A percentile compares a stretch with the other conserved stretches of the same genome.
phyloP scores from a whole-genome alignment of 2,888 invertebrate genomes.

The Noctua janthina region DNA sequence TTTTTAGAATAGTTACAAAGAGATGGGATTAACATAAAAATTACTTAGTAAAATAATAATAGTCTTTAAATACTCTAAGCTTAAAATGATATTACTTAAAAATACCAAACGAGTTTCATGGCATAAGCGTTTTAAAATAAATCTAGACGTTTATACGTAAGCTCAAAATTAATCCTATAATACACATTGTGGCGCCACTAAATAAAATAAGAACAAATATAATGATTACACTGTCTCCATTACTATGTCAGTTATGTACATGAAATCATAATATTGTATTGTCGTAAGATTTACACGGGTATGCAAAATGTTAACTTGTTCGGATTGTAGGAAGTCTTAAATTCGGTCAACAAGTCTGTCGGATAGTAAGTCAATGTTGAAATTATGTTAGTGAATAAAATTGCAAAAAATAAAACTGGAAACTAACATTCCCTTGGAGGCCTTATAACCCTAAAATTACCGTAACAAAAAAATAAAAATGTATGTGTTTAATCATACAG shows the following conservation, averaged over 20 bases:
- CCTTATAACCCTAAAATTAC: neutral
- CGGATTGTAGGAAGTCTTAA: neutral
- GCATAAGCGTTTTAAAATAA: neutral
- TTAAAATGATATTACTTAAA: neutral
- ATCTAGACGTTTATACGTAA: neutral
- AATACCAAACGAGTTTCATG: neutral
- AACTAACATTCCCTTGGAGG: neutral
- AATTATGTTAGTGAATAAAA: neutral
- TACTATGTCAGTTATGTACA: neutral
- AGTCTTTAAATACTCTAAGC: neutral
- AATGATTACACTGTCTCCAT: neutral
- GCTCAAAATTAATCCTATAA: neutral
- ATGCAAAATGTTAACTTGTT: neutral
- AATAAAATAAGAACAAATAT: neutral
- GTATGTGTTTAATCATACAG: neutral
- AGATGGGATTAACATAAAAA: neutral
- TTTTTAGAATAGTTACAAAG: slow-evolving; percentile 2
- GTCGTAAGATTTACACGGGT: slow-evolving; percentile 20
- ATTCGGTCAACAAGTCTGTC: neutral
- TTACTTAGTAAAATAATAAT: neutral
- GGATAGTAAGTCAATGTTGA: neutral
- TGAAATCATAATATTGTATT: slow-evolving; percentile 24
- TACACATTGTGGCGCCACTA: neutral
- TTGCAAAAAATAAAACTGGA: neutral
- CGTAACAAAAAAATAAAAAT: neutral